Percentiles rank a stretch among this genome's conserved stretches.
These are phyloP conservation scores for Perithous albicinctus DNA, from an alignment of 2,888 invertebrate genomes.

Conservation along the genomic window DNA sequence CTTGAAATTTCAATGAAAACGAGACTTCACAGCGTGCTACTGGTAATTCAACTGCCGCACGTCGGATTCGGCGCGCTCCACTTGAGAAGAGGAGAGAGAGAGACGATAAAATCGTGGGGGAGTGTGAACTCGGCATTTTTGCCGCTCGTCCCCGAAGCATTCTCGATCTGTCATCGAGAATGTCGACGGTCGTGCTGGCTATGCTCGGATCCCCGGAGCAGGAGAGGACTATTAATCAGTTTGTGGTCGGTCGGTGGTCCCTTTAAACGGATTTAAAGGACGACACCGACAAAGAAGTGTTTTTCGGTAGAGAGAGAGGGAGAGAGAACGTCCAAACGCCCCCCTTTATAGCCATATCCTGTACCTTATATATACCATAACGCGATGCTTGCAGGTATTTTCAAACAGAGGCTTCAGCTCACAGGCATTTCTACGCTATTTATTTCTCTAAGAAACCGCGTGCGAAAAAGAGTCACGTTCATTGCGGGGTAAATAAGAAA, in stretches of 20 bases:
- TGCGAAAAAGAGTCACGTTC: constrained; percentile 49
- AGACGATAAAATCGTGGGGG: constrained; percentile 44
- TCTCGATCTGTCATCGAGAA: constrained; percentile 74
- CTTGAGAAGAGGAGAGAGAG: constrained; percentile 19
- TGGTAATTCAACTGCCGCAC: background rate
- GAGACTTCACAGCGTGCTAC: constrained; percentile 1
- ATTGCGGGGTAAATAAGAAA: too few relatives aligned
- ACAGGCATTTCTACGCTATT: constrained; percentile 2
- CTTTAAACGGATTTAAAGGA: constrained; percentile 81
- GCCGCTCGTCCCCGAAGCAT: constrained; percentile 77
- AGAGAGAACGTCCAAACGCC: constrained; percentile 25
- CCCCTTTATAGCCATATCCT: constrained; percentile 39
- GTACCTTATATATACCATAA: constrained; percentile 13
- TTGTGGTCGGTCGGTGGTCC: constrained; percentile 79
- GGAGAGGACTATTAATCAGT: constrained; percentile 81
- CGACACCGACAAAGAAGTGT: constrained; percentile 79
- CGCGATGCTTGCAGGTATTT: constrained; percentile 40
- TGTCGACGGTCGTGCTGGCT: constrained; percentile 58
- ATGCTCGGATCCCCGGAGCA: constrained; percentile 60
- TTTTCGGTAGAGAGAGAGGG: constrained; percentile 68
- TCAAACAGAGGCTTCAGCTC: constrained; percentile 34
- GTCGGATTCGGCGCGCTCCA: constrained; percentile 4
- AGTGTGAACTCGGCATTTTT: constrained; percentile 81
- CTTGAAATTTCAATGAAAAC: background rate
- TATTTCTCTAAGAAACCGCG: constrained; percentile 34